Evolutionary conservation across 2,113 vertebrate species (phyloP).

Genomic region (Archocentrus centrarchus): DNA sequence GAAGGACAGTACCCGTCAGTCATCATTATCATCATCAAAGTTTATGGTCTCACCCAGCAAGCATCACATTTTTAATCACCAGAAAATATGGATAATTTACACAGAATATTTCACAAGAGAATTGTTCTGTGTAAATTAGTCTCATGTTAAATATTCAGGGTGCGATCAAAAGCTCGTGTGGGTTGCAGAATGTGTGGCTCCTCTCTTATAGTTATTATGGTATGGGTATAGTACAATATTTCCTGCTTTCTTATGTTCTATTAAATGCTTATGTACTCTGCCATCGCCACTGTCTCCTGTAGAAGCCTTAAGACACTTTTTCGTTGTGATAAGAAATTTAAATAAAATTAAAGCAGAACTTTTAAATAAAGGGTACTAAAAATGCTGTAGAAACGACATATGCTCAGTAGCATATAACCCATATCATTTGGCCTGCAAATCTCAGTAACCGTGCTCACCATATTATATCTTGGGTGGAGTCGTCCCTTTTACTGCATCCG

Average conservation of each 20-base stretch:
- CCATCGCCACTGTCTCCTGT: not conserved
- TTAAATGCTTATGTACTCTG: not conserved
- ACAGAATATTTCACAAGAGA: not conserved
- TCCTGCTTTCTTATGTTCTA: not conserved
- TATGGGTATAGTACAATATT: not conserved
- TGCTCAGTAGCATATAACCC: not conserved
- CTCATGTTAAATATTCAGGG: not conserved
- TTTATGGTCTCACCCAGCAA: not conserved
- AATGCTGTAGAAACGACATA: too few relatives aligned
- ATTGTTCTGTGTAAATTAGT: not conserved
- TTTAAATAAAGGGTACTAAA: too few relatives aligned
- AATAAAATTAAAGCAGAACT: too few relatives aligned
- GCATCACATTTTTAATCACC: not conserved
- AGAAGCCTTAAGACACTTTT: not conserved
- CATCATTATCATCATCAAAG: not conserved
- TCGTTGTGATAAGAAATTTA: too few relatives aligned
- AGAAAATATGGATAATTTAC: not conserved
- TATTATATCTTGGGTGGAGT: not conserved
- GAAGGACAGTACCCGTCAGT: not conserved
- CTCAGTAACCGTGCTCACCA: not conserved
- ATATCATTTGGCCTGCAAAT: not conserved
- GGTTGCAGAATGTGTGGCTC: not conserved
- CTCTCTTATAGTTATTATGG: not conserved
- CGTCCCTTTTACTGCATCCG: not conserved
- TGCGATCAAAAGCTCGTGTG: not conserved